Evolutionary conservation across 2,888 invertebrate genomes (phyloP).

Genomic region (Malacosoma neustria): DNA sequence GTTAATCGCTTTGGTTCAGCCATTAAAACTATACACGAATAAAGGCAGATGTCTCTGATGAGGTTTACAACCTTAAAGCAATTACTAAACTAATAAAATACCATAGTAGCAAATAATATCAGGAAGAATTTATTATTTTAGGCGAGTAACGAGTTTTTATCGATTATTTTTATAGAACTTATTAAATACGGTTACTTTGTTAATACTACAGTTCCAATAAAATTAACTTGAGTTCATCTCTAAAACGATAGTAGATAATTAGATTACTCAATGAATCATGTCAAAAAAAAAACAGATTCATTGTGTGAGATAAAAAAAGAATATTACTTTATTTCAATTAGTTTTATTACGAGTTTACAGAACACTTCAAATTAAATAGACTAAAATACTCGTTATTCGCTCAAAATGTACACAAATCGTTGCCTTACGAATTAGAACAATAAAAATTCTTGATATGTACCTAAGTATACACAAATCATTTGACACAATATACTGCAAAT

Average conservation of each 20-base stretch:
- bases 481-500: conserved; percentile 48
- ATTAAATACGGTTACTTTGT: no score
- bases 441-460: conserved; percentile 69
- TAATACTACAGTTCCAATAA: no score
- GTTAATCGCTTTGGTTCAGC: conserved; percentile 61
- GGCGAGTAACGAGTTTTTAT: conserved; percentile 2
- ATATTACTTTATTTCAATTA: no score
- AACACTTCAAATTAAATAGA: no score
- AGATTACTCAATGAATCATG: no score
- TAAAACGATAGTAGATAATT: no score
- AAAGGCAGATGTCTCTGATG: conserved; percentile 26
- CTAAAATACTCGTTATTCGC: conserved; percentile 15
- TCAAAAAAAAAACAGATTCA: no score
- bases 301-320: no score
- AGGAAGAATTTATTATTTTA: conserved; percentile 17
- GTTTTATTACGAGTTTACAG: no score
- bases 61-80: conserved; percentile 56
- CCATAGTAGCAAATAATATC: conserved; percentile 24
- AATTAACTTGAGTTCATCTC: no score
- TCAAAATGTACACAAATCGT: conserved; percentile 30
- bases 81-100: conserved; percentile 26
- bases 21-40: conserved; percentile 37
- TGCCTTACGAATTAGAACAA: conserved; percentile 45
- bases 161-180: no score
- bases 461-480: conserved; percentile 68